phyloP scores from a whole-genome alignment of 2,888 invertebrate genomes.

The Hesperia comma region DNA sequence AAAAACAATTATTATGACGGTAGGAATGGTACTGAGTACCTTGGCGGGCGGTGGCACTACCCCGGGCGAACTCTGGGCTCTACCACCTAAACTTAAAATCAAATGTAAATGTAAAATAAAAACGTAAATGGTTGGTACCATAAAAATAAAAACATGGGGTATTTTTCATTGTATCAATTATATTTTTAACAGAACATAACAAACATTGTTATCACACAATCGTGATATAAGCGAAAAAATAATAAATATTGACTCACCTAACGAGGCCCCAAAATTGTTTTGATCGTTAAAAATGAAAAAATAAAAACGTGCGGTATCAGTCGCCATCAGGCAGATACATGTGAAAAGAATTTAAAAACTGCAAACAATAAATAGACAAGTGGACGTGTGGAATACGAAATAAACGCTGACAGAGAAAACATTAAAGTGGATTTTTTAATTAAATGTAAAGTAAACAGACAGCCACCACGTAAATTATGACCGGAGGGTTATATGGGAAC shows the following conservation, averaged over 20 bases:
- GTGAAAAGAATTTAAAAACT: constrained; percentile 28
- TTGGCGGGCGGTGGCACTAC: no score
- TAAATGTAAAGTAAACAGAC: constrained; percentile 70
- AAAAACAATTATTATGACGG: no score
- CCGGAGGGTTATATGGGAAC: constrained; percentile 45
- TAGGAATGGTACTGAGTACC: no score
- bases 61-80: no score
- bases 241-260: constrained; percentile 17
- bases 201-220: constrained; percentile 16
- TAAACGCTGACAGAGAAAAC: constrained; percentile 42
- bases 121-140: no score
- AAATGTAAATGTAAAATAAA: no score
- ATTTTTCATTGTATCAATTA: no score
- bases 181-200: not conserved
- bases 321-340: constrained; percentile 20
- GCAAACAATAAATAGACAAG: constrained; percentile 34
- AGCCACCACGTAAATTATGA: constrained; percentile 56
- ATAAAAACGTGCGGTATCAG: constrained; percentile 31
- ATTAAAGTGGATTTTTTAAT: constrained; percentile 66
- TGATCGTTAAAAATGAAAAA: constrained; percentile 31
- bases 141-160: no score
- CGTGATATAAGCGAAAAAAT: constrained; percentile 26
- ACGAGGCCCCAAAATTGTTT: constrained; percentile 21
- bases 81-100: no score
- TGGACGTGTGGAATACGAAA: constrained; percentile 24